Base-by-base conservation (phyloP, 1,140 invertebrate genomes). In the Drosophila novamexicana region DNA sequence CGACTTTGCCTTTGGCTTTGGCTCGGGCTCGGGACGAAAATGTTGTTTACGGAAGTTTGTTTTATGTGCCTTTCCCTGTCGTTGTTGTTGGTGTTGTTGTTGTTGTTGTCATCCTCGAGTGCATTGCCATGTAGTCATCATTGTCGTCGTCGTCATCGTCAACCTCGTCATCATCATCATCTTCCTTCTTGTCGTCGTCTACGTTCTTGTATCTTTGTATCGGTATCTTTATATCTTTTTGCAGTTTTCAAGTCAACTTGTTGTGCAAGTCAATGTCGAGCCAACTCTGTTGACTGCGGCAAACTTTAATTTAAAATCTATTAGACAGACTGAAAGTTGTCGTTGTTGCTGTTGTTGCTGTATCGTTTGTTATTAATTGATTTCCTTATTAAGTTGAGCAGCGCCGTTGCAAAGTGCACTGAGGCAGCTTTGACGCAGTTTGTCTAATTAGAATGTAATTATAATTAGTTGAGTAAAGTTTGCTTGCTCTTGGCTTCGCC, bases 381-480 rank as follows among this genome's bases (percentile, higher is more conserved):
- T 89, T 89, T 89, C 84, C 84, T 89, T 89, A 89, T 90, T 89
- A 89, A 84, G 81, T 70, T 71, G 62, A 57, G 56, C 61, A 29
- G 45, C 53, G 29, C 42, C 32, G 32, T 34, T 57, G 40, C 62
- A 63, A 58, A 62, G 66, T 47, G 63, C 61, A 65, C 32, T 44
- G 40, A 16, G 39, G 49, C 66, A 49, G 61, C 61, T 66, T 71
- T 70, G 80, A 71, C 64, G 80, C 72, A 84, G 80, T 75, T 88
- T 89, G 74, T 70, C 77, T 90, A 89, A 89, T 89, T 89, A 89
- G 77, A 89, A 90, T 89, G 84, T 75, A 68, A 89, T 89, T 89
- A 84, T 78, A 89, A 89, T 88, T 75, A 75, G 84, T 89, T 81
- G 73, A 75, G 63, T 54, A 65, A 73, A 61, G 32, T 61, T 67